Evolutionary conservation across 2,888 invertebrate genomes (phyloP).

Genomic region (Hipparchia semele): DNA sequence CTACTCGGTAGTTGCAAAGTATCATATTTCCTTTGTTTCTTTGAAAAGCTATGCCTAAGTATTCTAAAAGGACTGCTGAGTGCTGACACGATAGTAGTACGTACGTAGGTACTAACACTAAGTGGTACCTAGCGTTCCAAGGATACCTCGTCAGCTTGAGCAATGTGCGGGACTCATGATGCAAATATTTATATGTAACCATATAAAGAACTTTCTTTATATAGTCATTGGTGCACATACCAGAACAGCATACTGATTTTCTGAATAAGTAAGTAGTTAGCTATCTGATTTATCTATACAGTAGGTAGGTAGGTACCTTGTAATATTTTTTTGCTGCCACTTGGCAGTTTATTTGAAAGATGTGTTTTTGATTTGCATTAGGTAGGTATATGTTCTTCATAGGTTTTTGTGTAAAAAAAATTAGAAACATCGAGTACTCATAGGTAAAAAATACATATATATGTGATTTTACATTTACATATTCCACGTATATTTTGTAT

Average conservation of each 20-base stretch:
- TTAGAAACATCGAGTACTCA: no score
- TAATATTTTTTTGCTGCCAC: conserved; percentile 1
- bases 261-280: conserved; percentile 18
- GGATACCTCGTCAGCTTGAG: conserved; percentile 38
- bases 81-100: conserved; percentile 33
- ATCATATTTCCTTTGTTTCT: conserved; percentile 30
- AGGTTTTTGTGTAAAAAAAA: no score
- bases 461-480: no score
- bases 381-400: no score
- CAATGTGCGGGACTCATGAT: conserved; percentile 37
- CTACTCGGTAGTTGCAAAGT: conserved; percentile 18
- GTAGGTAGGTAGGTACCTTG: background rate
- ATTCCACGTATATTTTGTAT: no score
- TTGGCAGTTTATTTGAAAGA: background rate
- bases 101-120: conserved; percentile 9
- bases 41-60: conserved; percentile 30
- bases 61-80: conserved; percentile 29
- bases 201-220: conserved; percentile 42
- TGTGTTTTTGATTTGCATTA: background rate
- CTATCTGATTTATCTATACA: background rate
- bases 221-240: conserved; percentile 40
- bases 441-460: no score
- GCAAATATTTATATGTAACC: conserved; percentile 41
- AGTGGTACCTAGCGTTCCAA: conserved; percentile 31
- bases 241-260: conserved; percentile 35